A percentile compares a stretch with the other conserved stretches of the same genome.
Evolutionary conservation across 2,113 vertebrate genomes (phyloP).

Genomic region (Alouatta palliata): DNA sequence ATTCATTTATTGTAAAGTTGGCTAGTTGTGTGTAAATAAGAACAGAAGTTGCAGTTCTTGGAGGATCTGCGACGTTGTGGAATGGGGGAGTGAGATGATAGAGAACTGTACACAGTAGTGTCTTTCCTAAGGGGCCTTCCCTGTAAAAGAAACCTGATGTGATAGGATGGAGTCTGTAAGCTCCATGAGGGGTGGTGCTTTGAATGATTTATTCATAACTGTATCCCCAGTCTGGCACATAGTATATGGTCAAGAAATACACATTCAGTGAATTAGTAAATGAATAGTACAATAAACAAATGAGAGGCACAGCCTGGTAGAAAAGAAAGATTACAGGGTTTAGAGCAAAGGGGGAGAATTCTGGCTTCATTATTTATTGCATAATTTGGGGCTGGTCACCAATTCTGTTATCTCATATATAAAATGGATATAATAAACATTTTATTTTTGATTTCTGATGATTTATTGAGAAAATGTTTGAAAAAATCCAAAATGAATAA

Average conservation of each 20-base stretch:
- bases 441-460: neutral
- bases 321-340: neutral
- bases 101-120: rapidly evolving
- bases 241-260: neutral
- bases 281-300: neutral
- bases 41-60: neutral
- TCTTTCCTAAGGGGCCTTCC: neutral
- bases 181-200: neutral
- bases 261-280: neutral
- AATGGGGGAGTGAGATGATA: rapidly evolving
- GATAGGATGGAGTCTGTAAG: neutral
- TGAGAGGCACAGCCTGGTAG: neutral
- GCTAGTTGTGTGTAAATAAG: neutral
- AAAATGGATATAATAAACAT: neutral
- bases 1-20: neutral
- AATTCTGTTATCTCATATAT: neutral
- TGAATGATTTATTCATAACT: neutral
- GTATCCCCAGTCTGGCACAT: neutral
- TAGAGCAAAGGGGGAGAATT: neutral
- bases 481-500: neutral
- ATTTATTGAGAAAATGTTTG: conserved; percentile 16
- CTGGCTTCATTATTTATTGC: neutral
- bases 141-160: neutral
- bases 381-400: neutral
- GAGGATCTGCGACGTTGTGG: neutral